Conservation (phyloP, 2,113 vertebrate species). For the Sylvilagus bachmani region DNA sequence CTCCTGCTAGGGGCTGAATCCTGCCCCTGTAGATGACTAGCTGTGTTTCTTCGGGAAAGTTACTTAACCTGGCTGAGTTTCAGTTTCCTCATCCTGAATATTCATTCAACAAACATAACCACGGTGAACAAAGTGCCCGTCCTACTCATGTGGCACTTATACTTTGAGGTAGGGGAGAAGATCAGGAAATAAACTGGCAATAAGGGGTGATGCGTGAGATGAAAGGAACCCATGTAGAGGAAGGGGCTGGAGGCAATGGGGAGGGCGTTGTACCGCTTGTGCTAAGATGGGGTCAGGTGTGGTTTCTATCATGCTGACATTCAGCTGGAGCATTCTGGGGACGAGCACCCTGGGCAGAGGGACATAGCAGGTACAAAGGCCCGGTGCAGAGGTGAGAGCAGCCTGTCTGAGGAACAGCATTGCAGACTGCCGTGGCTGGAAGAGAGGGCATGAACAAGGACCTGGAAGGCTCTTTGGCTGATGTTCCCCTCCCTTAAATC, state of each 20-base stretch:
- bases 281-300: neutral
- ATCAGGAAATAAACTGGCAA: neutral
- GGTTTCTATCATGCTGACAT: no score
- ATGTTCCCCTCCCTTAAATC: neutral
- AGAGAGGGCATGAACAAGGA: neutral
- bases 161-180: neutral
- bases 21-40: neutral
- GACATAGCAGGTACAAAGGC: neutral
- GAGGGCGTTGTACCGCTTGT: neutral
- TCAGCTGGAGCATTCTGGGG: no score
- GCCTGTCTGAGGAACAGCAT: neutral
- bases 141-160: neutral
- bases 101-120: neutral
- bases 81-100: neutral
- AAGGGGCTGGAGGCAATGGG: neutral
- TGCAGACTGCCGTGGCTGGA: neutral
- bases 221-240: neutral
- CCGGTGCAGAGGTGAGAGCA: neutral
- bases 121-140: neutral
- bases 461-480: neutral
- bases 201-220: neutral
- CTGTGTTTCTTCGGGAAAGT: neutral
- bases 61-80: conserved; percentile 49
- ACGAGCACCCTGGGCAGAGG: neutral
- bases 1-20: neutral